Percentiles rank a stretch among this genome's conserved stretches.
Conservation (phyloP, 2,797 vertebrate species). For the Sebastes oblongus region DNA sequence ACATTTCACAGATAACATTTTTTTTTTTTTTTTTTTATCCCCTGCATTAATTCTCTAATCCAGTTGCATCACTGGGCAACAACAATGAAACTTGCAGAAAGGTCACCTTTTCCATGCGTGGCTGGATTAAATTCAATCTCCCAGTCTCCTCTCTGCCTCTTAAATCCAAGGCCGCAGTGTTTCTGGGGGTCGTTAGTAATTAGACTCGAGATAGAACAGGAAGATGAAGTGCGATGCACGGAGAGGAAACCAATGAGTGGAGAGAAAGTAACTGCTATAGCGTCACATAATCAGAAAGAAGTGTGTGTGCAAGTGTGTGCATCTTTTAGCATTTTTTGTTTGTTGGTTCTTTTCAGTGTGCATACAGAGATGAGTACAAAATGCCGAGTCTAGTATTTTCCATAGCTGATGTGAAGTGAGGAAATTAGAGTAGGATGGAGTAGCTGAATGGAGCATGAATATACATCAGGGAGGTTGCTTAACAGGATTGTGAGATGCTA, state of each 20-base stretch:
- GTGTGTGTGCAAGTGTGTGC: background rate
- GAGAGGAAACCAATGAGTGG: constrained; percentile 44
- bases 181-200: constrained; percentile 73
- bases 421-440: constrained; percentile 50
- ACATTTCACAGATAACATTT: constrained; percentile 43
- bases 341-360: background rate
- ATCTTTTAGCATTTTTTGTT: background rate
- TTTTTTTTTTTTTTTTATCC: constrained; percentile 52
- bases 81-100: constrained; percentile 71
- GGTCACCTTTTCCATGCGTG: constrained; percentile 67
- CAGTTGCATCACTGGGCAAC: constrained; percentile 65
- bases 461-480: constrained; percentile 61
- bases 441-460: constrained; percentile 58
- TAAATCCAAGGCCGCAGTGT: constrained; percentile 71
- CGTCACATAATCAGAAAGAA: constrained; percentile 34
- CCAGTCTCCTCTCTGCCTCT: constrained; percentile 62
- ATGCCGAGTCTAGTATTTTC: constrained; percentile 36
- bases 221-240: constrained; percentile 44
- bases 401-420: constrained; percentile 48
- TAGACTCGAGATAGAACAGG: constrained; percentile 53
- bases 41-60: constrained; percentile 69
- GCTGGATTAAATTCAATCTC: constrained; percentile 77
- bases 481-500: constrained; percentile 75
- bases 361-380: background rate
- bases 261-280: constrained; percentile 7